A percentile compares a stretch with the other conserved stretches of the same genome.
Evolutionary conservation across 2,113 vertebrate species (phyloP).

Genomic region (Leuciscus idus): DNA sequence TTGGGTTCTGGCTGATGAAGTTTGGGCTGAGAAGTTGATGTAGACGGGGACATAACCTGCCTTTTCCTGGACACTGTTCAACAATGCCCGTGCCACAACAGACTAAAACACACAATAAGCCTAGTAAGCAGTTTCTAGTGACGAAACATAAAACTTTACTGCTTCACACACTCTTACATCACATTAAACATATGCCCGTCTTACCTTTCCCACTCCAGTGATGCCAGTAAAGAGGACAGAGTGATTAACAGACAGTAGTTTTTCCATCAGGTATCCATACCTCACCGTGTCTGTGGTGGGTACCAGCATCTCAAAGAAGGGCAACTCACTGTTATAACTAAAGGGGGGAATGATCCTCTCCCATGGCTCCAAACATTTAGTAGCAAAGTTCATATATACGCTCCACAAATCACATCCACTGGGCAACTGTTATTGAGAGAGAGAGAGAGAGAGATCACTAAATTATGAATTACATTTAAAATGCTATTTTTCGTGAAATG

Average conservation of each 20-base stretch:
- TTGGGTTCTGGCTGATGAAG: slow-evolving; percentile 81
- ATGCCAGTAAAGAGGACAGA: slow-evolving; percentile 85
- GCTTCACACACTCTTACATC: neutral
- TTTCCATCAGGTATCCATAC: slow-evolving; percentile 88
- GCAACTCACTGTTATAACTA: slow-evolving; percentile 76
- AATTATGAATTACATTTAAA: neutral
- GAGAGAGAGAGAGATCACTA: neutral
- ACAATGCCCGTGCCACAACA: slow-evolving; percentile 80
- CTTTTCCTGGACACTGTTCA: slow-evolving; percentile 81
- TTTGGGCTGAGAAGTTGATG: slow-evolving; percentile 86
- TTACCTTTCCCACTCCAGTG: slow-evolving; percentile 89
- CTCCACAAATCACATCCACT: slow-evolving; percentile 80
- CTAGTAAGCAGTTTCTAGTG: neutral
- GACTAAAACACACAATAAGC: slow-evolving; percentile 69
- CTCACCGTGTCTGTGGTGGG: slow-evolving; percentile 87
- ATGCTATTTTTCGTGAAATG: neutral
- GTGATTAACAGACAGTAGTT: slow-evolving; percentile 80
- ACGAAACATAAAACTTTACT: neutral
- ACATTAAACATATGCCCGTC: neutral
- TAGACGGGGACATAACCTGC: slow-evolving; percentile 80
- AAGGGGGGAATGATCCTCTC: slow-evolving; percentile 82
- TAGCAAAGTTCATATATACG: slow-evolving; percentile 81
- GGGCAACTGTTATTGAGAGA: slow-evolving; percentile 74
- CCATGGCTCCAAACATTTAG: slow-evolving; percentile 80
- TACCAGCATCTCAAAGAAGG: slow-evolving; percentile 89